Evolutionary conservation across 1,140 invertebrate genomes (phyloP), one percentile per base, ranked within the genome.

Genomic region (Drosophila kurseongensis): DNA sequence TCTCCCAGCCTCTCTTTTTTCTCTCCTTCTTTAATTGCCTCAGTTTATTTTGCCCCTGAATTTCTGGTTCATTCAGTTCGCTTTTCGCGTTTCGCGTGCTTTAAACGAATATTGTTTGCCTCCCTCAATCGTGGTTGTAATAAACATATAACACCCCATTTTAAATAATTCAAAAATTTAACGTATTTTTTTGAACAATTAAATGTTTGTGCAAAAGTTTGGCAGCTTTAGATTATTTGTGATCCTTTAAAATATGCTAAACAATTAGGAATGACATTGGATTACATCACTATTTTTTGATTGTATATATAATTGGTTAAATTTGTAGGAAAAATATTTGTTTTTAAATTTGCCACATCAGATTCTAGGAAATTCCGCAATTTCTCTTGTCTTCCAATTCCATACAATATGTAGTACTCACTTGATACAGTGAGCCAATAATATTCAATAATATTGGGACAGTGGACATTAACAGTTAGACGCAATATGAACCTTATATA

Each of bases 51-150:
- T 86, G 83, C 83, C 83, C 83, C 71, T 86, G 83, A 86, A 86
- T 80, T 83, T 45, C 40, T 48, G 59, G 50, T 63, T 58, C 72
- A 76, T 75, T 86, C 67, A 86, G 83, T 86, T 80, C 48, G 80
- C 55, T 69, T 69, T 86, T 86, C 58, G 79, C 83, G 71, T 76
- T 86, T 83, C 79, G 83, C 84, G 83, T 79, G 75, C 50, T 74
- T 73, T 44, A 73, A 58, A 76, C 83, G 71, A 54, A 72, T 38
- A 32, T 67, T 51, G 44, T 42, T 54, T 27, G 55, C 42, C 41
- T 67, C 75, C 73, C 60, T 32, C 14, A 23, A 14, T 42, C 67
- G 54, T 69, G 72, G 52, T 45, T 63, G 45, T 62, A 47, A 60
- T 54, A 27, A 72, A 58, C 59, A 56, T 42, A 32, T 60, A 61